These are phyloP conservation scores for Pitangus sulphuratus DNA, from an alignment of 2,797 vertebrate genomes.

Conservation along the genomic window DNA sequence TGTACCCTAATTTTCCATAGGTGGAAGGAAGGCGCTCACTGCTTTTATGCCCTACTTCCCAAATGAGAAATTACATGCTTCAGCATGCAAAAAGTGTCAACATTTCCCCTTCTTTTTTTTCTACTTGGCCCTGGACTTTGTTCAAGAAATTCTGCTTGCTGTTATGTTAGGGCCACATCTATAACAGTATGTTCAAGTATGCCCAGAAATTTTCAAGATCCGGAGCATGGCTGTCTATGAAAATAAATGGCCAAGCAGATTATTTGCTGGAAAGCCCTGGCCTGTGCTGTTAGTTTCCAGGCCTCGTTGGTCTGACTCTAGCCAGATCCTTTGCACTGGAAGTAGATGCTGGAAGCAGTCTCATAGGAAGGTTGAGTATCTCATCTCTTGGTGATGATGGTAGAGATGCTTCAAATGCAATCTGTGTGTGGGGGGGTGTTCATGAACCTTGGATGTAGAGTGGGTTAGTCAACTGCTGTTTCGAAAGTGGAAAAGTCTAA, in stretches of 20 bases:
- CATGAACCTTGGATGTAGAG: neutral
- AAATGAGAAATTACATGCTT: neutral
- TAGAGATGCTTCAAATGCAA: neutral
- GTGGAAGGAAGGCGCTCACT: neutral
- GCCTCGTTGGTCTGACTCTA: neutral
- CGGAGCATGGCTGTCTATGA: neutral
- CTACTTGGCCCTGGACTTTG: neutral
- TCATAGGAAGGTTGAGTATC: neutral
- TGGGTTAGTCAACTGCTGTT: neutral
- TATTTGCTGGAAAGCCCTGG: neutral
- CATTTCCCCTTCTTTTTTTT: neutral
- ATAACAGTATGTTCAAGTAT: neutral
- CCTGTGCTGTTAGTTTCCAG: neutral
- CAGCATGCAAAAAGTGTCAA: neutral
- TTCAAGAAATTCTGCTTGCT: neutral
- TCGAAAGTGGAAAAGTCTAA: neutral
- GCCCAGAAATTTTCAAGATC: neutral
- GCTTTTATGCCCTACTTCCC: neutral
- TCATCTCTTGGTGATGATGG: neutral
- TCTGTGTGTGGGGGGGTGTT: neutral
- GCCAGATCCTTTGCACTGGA: neutral
- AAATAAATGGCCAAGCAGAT: neutral
- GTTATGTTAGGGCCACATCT: neutral
- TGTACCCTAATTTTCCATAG: neutral
- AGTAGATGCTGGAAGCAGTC: neutral